Conservation (phyloP, 2,113 vertebrate genomes). For the Turdus rufiventris region DNA sequence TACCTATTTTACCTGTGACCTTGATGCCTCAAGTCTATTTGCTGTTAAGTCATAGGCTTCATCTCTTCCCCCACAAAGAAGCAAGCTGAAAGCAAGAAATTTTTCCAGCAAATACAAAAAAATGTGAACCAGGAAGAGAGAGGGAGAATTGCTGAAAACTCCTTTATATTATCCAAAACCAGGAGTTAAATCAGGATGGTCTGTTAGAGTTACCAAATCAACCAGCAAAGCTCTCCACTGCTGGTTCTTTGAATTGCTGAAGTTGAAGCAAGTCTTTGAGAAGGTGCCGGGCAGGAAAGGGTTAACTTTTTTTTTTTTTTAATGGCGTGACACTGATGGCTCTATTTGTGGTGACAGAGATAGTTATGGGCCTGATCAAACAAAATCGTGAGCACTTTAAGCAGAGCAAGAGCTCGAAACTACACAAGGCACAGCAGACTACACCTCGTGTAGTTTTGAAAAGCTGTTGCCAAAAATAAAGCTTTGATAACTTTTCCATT, state of each 20-base stretch:
- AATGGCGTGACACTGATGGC: background rate
- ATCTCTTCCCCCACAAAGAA: background rate
- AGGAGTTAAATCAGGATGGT: background rate
- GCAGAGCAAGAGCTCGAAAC: background rate
- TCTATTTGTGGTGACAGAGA: background rate
- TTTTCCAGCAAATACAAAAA: background rate
- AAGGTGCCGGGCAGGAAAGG: background rate
- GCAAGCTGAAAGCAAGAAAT: background rate
- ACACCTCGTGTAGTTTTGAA: background rate
- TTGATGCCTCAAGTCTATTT: background rate
- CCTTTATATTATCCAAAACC: background rate
- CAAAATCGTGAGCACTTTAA: background rate
- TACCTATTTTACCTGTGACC: background rate
- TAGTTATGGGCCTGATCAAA: background rate
- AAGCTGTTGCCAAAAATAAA: slow-evolving; percentile 17
- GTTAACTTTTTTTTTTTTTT: slow-evolving; percentile 49
- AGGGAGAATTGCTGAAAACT: background rate
- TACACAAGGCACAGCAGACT: background rate
- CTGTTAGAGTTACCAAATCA: background rate
- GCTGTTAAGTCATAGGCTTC: background rate
- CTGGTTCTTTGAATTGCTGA: background rate
- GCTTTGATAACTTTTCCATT: background rate
- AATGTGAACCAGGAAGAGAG: background rate
- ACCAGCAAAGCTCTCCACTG: background rate
- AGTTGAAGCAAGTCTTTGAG: background rate